A percentile compares a stretch with the other conserved stretches of the same genome.
phyloP scores from a whole-genome alignment of 2,888 invertebrate genomes.

The Diplolepis rosae region DNA sequence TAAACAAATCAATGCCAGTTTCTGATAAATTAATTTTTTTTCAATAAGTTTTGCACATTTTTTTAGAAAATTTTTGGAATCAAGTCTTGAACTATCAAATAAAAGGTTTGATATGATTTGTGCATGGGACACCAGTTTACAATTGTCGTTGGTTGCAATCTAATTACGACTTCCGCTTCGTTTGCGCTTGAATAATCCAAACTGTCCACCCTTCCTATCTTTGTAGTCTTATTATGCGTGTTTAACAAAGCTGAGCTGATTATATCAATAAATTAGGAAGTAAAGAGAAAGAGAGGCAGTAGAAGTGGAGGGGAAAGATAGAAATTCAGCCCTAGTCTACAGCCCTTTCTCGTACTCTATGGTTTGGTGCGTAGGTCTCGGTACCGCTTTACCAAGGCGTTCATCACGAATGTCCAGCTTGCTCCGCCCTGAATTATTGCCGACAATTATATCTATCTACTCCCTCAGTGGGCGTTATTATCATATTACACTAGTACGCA shows the following conservation, averaged over 20 bases:
- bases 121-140: background rate
- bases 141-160: no score
- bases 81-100: no score
- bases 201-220: slow-evolving; percentile 40
- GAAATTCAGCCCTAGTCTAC: slow-evolving; percentile 33
- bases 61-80: no score
- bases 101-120: background rate
- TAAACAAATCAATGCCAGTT: no score
- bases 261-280: slow-evolving; percentile 70
- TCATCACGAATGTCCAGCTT: slow-evolving; percentile 66
- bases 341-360: slow-evolving; percentile 41
- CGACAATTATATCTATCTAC: slow-evolving; percentile 70
- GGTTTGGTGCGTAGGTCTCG: slow-evolving; percentile 52
- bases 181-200: slow-evolving; percentile 60
- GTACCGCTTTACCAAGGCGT: slow-evolving; percentile 66
- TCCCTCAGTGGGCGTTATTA: slow-evolving; percentile 67
- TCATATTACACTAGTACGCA: slow-evolving; percentile 64
- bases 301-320: slow-evolving; percentile 26
- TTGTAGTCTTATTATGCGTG: slow-evolving; percentile 63
- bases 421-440: slow-evolving; percentile 70
- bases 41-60: no score
- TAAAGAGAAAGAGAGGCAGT: slow-evolving; percentile 29
- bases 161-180: slow-evolving; percentile 61
- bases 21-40: no score
- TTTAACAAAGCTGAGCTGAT: slow-evolving; percentile 70